Percentiles rank a stretch among this genome's conserved stretches.
Conservation (phyloP, 2,797 vertebrate species). For the Myoxocephalus aenaeus region DNA sequence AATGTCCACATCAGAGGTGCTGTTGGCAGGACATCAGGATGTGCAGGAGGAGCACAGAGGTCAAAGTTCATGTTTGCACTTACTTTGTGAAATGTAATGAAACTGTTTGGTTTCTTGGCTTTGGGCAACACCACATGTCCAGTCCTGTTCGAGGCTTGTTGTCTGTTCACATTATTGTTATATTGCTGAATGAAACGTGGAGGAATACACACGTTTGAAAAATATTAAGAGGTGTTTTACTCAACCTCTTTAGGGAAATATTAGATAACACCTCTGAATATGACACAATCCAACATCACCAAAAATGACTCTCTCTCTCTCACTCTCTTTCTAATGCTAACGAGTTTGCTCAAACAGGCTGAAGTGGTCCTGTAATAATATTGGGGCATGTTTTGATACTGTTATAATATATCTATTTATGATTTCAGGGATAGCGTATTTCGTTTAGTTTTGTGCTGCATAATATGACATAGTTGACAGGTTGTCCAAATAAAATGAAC, state of each 20-base stretch:
- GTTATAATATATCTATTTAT: too few relatives aligned
- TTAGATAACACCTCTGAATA: neutral
- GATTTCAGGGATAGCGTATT: too few relatives aligned
- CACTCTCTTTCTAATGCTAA: neutral
- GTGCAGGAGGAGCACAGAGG: conserved; percentile 24
- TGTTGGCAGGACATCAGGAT: conserved; percentile 36
- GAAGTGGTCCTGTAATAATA: too few relatives aligned
- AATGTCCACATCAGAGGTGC: conserved; percentile 5
- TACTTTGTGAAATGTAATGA: conserved; percentile 46
- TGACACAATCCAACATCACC: neutral
- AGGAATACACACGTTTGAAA: neutral
- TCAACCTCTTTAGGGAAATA: neutral
- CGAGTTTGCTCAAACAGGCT: too few relatives aligned
- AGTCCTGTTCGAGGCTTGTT: conserved; percentile 21
- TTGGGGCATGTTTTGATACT: too few relatives aligned
- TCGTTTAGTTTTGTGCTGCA: too few relatives aligned
- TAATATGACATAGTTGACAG: too few relatives aligned
- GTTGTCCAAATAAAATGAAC: too few relatives aligned
- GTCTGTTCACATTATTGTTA: neutral
- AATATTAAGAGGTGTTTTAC: neutral
- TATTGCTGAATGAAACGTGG: neutral
- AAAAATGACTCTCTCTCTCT: neutral
- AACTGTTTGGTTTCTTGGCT: conserved; percentile 48
- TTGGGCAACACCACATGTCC: conserved; percentile 35
- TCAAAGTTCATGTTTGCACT: conserved; percentile 33